Conservation (phyloP, 2,888 invertebrate genomes). For the Temnothorax unifasciatus region DNA sequence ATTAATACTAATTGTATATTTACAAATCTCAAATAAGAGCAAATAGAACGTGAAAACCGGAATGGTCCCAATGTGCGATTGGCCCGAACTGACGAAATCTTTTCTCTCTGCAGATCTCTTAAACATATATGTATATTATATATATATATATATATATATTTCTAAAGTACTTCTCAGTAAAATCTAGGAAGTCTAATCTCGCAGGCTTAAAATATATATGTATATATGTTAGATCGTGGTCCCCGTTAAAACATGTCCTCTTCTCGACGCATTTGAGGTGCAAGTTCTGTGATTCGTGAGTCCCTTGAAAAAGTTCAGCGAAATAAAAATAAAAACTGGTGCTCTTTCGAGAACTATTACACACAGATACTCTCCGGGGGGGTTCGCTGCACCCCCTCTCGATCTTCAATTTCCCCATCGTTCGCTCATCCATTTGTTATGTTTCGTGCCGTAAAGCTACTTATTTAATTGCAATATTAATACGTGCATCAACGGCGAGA, state of each 20-base stretch:
- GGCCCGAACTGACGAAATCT: constrained; percentile 2
- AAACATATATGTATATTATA: not conserved
- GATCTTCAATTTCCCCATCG: not conserved
- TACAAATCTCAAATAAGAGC: constrained; percentile 50
- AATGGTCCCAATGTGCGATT: constrained; percentile 3
- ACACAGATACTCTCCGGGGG: not conserved
- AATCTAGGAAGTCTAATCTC: constrained; percentile 53
- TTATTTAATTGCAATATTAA: constrained; percentile 31
- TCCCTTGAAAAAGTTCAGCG: constrained; percentile 8
- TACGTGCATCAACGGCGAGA: not conserved
- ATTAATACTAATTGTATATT: constrained; percentile 49
- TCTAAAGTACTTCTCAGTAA: constrained; percentile 34
- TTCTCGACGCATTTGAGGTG: constrained; percentile 5
- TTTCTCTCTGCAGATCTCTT: constrained; percentile 7
- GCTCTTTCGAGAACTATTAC: constrained; percentile 21
- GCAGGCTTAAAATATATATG: constrained; percentile 26
- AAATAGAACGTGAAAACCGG: constrained; percentile 8
- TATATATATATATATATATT: not conserved
- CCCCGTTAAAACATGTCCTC: constrained; percentile 39
- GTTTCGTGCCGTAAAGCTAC: constrained; percentile 4
- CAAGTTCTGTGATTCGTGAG: constrained; percentile 19
- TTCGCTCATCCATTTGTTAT: constrained; percentile 7
- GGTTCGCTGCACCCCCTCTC: not conserved
- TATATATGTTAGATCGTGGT: constrained; percentile 40
- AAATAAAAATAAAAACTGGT: constrained; percentile 26